Evolutionary conservation across 2,888 invertebrate species (phyloP).

Genomic region (Campopleginae sp.): DNA sequence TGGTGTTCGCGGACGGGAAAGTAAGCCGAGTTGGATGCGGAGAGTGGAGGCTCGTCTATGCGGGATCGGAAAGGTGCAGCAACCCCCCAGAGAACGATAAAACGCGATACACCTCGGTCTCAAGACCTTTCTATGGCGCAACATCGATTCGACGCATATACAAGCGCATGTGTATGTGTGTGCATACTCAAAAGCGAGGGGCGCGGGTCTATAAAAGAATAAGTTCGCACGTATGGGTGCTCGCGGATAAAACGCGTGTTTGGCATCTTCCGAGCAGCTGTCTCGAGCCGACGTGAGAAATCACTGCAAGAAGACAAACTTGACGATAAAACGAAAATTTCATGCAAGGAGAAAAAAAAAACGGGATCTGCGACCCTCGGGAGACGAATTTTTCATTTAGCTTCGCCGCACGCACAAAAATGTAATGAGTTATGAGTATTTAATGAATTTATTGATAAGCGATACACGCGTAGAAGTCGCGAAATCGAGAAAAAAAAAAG

Average conservation of each 20-base stretch:
- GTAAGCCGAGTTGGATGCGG: conserved; percentile 8
- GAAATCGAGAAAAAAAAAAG: conserved; percentile 36
- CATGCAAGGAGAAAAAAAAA: conserved; percentile 10
- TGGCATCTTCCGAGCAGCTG: conserved; percentile 41
- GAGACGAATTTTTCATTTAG: not conserved
- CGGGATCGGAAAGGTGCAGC: conserved; percentile 47
- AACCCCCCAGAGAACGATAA: conserved; percentile 65
- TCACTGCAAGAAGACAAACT: conserved; percentile 10
- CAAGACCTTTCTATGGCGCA: conserved; percentile 62
- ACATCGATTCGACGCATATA: conserved; percentile 57
- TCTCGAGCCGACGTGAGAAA: conserved; percentile 35
- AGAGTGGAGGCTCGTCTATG: conserved; percentile 10
- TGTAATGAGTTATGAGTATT: conserved; percentile 24
- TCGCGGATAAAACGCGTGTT: conserved; percentile 39
- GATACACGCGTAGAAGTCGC: conserved; percentile 19
- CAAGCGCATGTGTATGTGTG: too few species aligned
- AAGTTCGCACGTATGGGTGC: conserved; percentile 4
- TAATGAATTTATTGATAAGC: conserved; percentile 13
- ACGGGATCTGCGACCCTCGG: not conserved
- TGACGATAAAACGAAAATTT: conserved; percentile 7
- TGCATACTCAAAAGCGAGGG: conserved; percentile 29
- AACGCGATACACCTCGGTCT: conserved; percentile 49
- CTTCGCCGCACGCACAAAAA: not conserved
- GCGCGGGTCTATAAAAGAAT: conserved; percentile 8
- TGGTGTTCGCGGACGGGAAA: conserved; percentile 14